Conservation (phyloP, 1,140 invertebrate genomes). For the Brachionus koreanus region DNA sequence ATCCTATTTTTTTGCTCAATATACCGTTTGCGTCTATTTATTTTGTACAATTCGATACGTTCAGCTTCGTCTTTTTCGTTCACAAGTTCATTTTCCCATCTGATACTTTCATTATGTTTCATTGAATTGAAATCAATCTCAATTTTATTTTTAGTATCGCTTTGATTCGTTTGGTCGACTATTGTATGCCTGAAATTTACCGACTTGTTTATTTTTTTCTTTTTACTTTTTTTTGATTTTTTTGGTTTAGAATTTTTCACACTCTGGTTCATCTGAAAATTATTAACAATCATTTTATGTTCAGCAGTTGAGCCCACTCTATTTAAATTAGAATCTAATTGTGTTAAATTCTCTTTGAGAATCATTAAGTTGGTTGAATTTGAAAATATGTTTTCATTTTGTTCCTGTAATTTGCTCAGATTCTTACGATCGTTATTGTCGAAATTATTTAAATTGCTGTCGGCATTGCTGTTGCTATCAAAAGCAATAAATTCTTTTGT, state of each 20-base stretch:
- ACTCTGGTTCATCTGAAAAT: not conserved
- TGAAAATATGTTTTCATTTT: not conserved
- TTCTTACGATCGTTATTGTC: not conserved
- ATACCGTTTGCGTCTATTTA: slow-evolving; percentile 36
- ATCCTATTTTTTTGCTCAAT: slow-evolving; percentile 15
- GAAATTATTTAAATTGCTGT: not conserved
- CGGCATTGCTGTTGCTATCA: slow-evolving; percentile 1
- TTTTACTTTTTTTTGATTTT: not conserved
- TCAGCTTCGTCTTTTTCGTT: not conserved
- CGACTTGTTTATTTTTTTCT: not conserved
- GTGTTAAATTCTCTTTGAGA: not conserved
- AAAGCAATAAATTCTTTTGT: slow-evolving; percentile 7
- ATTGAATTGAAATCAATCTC: not conserved
- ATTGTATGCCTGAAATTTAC: not conserved
- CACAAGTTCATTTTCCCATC: slow-evolving; percentile 27
- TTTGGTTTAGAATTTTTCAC: not conserved
- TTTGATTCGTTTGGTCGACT: not conserved
- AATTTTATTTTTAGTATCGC: not conserved
- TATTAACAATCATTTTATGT: not conserved
- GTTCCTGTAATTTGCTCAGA: not conserved
- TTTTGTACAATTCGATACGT: slow-evolving; percentile 41
- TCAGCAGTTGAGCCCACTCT: not conserved
- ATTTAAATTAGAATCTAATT: not conserved
- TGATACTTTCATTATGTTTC: not conserved
- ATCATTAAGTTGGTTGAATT: not conserved